These are phyloP conservation scores for Cnemophilus loriae DNA, from an alignment of 2,113 vertebrate species.

Conservation along the genomic window DNA sequence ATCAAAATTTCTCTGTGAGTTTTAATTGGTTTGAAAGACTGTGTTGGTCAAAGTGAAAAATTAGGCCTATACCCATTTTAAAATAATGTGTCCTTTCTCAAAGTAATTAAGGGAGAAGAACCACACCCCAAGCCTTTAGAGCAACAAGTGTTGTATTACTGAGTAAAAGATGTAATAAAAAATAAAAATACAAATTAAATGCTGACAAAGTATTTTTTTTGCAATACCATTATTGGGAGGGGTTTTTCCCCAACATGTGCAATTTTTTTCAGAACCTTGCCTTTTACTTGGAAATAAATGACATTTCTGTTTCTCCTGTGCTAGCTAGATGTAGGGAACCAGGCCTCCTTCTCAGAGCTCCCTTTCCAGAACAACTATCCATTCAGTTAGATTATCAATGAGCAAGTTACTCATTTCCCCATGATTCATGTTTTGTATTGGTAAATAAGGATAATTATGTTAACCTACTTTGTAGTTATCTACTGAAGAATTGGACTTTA, in stretches of 20 bases:
- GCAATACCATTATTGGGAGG: not conserved
- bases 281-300: not conserved
- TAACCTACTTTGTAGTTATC: not conserved
- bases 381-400: not conserved
- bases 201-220: not conserved
- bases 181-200: not conserved
- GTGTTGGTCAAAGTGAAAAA: constrained; percentile 36
- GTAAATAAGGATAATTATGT: not conserved
- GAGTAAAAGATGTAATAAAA: not conserved
- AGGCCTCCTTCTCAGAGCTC: not conserved
- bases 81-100: not conserved
- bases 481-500: not conserved
- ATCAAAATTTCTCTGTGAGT: not conserved
- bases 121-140: not conserved
- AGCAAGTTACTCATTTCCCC: not conserved
- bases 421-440: not conserved
- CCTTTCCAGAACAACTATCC: not conserved
- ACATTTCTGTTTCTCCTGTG: not conserved
- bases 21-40: constrained; percentile 39
- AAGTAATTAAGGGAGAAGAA: not conserved
- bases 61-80: constrained; percentile 32
- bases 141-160: not conserved
- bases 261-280: not conserved
- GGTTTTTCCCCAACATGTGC: not conserved
- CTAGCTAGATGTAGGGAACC: not conserved